Base-by-base conservation (phyloP, 2,888 invertebrate species). In the Polyommatus iphigenia region DNA sequence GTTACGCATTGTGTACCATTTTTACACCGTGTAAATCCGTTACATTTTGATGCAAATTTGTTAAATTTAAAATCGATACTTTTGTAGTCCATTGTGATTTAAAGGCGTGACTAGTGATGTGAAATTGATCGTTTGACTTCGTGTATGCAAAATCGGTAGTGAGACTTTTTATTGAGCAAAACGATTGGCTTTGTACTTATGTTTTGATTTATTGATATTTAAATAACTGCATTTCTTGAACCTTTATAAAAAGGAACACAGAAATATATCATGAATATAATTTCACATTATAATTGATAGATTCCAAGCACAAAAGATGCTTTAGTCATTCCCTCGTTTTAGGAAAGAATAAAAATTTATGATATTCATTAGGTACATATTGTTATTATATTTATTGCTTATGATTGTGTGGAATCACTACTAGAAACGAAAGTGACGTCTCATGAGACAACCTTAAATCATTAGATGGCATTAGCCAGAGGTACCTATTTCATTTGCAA, bases 21-120 rank as follows among this genome's bases (percentile, higher is more conserved):
- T 86, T 89, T 88, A 84, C 82, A 81, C 83, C 83, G 85, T 85
- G 87, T 87, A 89, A 91, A 93, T 92, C 91, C 91, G 92, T 91
- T 92, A 88, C 84, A 82, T 81, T 90, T 89, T 88, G 79, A 82
- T 81, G 91, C 88, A 89, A 92, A 92, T 91, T 85, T 83, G 80
- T 83, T 84, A 84, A 82, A 85, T 86, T 84, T 82, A 81, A 84
- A 87, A 87, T 87, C 87, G 86, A 88, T 88, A 83, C 82, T 79
- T 83, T 82, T 81, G 46, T 88, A 85, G 84, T 83, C 85, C 87
- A 82, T 87, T 86, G 84, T 86, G 85, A 85, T 87, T 83, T 88
- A 86, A 83, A 80, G 86, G 87, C 87, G 89, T 88, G 85, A 85
- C 83, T 84, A 84, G 84, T 84, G 81, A 82, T 78, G 83, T 82